Evolutionary conservation across 2,888 invertebrate genomes (phyloP), one percentile per base, ranked within the genome.

Genomic region (Microctonus brassicae): DNA sequence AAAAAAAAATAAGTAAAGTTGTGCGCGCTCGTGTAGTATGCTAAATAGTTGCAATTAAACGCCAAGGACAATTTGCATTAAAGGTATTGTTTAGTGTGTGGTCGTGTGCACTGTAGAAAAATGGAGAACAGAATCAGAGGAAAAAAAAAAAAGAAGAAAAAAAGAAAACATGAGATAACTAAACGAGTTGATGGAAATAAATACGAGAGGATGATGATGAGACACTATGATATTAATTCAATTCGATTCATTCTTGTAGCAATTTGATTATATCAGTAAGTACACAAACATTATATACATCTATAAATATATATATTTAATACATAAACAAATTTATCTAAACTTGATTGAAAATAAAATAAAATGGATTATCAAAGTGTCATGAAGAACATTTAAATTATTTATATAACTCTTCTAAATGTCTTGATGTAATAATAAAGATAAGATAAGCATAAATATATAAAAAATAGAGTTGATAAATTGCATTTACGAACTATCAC

Each of bases 41-140:
- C 65, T 60, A 70, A 70, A 70, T 52, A 70, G 70, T 39, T 60
- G 70, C 60, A 70, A 70, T 70, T 70, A 70, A 70, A 58, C 65
- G 65, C 17, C 47, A 47, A 47, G 52, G 65, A 58, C 47, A 64
- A 70, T 70, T 70, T 70, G 70, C 70, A 70, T 70, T 58, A 64
- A 58, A 42, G 64, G 70, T 64, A 70, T 60, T 70, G 70, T 70
- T 60, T 70, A 70, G 42, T 70, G 58, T 42, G 58, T 42, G 42
- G 47, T 60, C 42, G 29, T 7, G 33, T 58, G 66, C 57, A 60
- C 62, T 63, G 26, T n/a, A 29, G 26, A 58, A 17, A 10, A 17
- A 34, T 9, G 33, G 13, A 6, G 57, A n/a, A 26, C 26, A n/a
- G n/a, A n/a, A n/a, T n/a, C n/a, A n/a, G n/a, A n/a, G n/a, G n/a